Evolutionary conservation across 2,797 vertebrate species (phyloP), one percentile per base, ranked within the genome.

Genomic region (Myotis findleyi): DNA sequence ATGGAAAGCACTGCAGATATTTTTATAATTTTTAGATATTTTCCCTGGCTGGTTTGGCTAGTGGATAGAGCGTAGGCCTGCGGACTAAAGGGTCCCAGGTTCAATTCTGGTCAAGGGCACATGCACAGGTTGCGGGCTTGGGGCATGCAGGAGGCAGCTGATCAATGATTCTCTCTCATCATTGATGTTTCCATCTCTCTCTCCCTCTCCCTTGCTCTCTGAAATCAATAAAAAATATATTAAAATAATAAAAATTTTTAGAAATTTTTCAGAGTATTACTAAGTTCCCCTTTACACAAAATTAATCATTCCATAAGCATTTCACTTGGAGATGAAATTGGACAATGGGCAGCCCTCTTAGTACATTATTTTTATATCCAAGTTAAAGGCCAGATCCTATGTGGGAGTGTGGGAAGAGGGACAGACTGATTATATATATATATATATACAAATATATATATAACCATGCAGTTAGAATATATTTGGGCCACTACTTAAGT

Each of bases 311-410:
- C 14, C 25, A 72, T 93, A 81, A 86, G 21, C 30, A 71, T 79
- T n/a, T 96, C 17, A 68, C 69, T 82, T 96, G 55, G 86, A 90
- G 57, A 73, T 83, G 38, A 91, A 81, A 57, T 89, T 87, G 66
- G 27, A 83, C 14, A 85, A n/a, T 51, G 44, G 49, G 76, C 55
- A 92, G 17, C 36, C 8, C 6, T 72, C 25, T 92, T 77, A 72
- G 16, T 93, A 87, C 20, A 80, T 89, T 75, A 51, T 36, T 81
- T 89, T 77, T n/a, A 91, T 89, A 77, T 90, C 21, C 33, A 89
- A n/a, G 23, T 64, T 87, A 77, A 73, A 92, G n/a, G 5, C 30
- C 44, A 86, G 25, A 66, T 83, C 6, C 55, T 57, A 47, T 14
- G 13, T 59, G 5, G 9, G n/a, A 6, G 20, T 21, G 49, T 69